phyloP scores from a whole-genome alignment of 1,140 invertebrate species.

The Drosophila miranda region DNA sequence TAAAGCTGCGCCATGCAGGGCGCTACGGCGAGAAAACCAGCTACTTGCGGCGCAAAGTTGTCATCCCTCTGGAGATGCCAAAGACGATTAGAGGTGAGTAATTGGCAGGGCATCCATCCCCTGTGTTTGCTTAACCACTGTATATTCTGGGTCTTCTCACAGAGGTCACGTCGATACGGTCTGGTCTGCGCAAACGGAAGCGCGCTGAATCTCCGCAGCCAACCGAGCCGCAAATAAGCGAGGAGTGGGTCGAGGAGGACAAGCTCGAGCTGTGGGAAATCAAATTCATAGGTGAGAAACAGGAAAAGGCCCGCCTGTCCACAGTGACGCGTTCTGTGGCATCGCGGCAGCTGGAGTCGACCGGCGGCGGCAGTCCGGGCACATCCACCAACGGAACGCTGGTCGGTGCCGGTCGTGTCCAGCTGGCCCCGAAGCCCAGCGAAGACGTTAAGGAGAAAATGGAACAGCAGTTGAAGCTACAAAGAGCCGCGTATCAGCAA shows the following conservation, averaged over 20 bases:
- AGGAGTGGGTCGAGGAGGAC: constrained; percentile 98
- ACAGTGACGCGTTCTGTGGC: constrained; percentile 87
- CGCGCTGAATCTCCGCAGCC: constrained; percentile 94
- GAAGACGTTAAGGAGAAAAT: constrained; percentile 95
- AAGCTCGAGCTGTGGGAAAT: constrained; percentile 98
- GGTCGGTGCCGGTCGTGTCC: constrained; percentile 58
- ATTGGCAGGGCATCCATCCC: neutral
- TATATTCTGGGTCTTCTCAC: constrained; percentile 5
- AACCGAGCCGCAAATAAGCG: constrained; percentile 94
- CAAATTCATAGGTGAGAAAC: constrained; percentile 95
- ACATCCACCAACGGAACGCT: constrained; percentile 29
- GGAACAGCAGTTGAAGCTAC: constrained; percentile 93
- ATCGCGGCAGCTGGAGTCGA: constrained; percentile 70
- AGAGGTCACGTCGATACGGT: constrained; percentile 97
- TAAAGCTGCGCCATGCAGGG: constrained; percentile 94
- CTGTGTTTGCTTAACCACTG: neutral
- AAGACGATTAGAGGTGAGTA: constrained; percentile 91
- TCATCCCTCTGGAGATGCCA: constrained; percentile 96
- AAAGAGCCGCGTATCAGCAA: constrained; percentile 93
- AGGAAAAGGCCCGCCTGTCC: constrained; percentile 86
- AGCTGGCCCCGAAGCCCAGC: constrained; percentile 47
- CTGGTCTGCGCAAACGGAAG: constrained; percentile 95
- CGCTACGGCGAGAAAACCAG: constrained; percentile 94
- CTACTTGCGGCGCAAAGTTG: constrained; percentile 95
- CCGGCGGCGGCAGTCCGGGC: constrained; percentile 1